Percentiles rank a stretch among this genome's conserved stretches.
Conservation (phyloP, 2,113 vertebrate species). For the Casuarius casuarius region DNA sequence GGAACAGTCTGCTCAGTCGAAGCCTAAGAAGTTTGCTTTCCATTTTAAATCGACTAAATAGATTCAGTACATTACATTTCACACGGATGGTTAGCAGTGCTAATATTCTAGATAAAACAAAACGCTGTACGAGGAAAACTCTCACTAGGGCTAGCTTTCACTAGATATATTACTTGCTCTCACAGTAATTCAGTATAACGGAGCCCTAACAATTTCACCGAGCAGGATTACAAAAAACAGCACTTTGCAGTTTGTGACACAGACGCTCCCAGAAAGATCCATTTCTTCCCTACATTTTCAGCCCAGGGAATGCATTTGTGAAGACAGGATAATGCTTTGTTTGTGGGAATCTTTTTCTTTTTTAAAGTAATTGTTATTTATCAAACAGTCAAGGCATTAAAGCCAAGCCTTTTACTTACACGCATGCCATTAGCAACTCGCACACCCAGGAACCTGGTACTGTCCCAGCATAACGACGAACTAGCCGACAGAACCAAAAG, state of each 20-base stretch:
- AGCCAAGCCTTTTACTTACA: conserved; percentile 17
- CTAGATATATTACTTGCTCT: neutral
- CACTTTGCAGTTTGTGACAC: neutral
- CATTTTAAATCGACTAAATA: conserved; percentile 35
- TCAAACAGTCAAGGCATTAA: neutral
- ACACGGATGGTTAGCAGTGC: conserved; percentile 33
- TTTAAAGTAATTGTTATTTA: conserved; percentile 25
- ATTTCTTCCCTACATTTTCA: neutral
- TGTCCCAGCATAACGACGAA: neutral
- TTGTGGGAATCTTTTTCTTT: neutral
- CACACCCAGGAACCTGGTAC: neutral
- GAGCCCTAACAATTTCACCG: neutral
- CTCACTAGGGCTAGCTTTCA: neutral
- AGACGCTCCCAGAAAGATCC: conserved; percentile 29
- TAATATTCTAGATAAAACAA: conserved; percentile 33
- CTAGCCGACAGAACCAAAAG: neutral
- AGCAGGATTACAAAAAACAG: neutral
- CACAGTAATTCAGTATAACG: neutral
- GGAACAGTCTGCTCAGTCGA: neutral
- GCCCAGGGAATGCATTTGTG: neutral
- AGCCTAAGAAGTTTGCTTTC: neutral
- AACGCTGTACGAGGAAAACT: neutral
- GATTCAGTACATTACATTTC: conserved; percentile 16
- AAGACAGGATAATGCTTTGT: neutral
- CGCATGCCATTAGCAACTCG: neutral